Evolutionary conservation across 2,888 invertebrate genomes (phyloP).

Genomic region (Minunthozetes semirufus): DNA sequence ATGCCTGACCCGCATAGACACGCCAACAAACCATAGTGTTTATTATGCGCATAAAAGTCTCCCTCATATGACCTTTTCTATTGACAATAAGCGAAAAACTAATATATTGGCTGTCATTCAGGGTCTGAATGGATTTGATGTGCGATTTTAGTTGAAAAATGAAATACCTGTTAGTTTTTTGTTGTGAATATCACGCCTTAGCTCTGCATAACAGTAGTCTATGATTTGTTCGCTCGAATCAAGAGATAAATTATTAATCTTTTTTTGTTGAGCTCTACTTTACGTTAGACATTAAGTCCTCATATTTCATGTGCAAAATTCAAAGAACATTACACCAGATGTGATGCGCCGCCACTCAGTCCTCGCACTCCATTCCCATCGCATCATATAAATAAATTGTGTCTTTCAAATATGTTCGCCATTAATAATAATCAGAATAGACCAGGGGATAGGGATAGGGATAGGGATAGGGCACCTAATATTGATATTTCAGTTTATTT

Average conservation of each 20-base stretch:
- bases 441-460: too few relatives aligned
- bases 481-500: too few relatives aligned
- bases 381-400: too few relatives aligned
- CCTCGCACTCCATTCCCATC: too few relatives aligned
- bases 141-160: not conserved
- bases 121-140: not conserved
- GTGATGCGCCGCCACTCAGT: too few relatives aligned
- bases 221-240: not conserved
- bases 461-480: too few relatives aligned
- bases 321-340: too few relatives aligned
- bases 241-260: not conserved
- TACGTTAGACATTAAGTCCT: not conserved
- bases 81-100: not conserved
- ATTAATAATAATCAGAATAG: too few relatives aligned
- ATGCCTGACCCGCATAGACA: not conserved
- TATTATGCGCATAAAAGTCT: not conserved
- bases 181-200: constrained; percentile 2
- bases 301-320: not conserved
- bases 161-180: not conserved
- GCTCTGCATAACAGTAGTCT: not conserved
- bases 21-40: not conserved
- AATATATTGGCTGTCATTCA: not conserved
- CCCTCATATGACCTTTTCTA: not conserved
- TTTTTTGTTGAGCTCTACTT: not conserved
- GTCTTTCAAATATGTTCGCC: too few relatives aligned